Evolutionary conservation across 2,797 vertebrate species (phyloP).

Genomic region (Thripadectes ignobilis): DNA sequence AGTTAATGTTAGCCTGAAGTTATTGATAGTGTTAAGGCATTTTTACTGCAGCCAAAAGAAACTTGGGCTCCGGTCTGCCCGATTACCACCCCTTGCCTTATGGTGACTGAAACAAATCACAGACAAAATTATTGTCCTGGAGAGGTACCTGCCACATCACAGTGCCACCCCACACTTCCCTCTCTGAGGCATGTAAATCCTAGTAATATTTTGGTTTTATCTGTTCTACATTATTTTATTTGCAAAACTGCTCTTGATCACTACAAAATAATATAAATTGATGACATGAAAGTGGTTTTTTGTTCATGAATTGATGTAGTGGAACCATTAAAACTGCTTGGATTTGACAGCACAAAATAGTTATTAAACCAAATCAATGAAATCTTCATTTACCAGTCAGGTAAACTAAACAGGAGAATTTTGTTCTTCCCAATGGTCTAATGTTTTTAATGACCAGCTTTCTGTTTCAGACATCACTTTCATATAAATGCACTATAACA

Average conservation of each 20-base stretch:
- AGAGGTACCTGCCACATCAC: neutral
- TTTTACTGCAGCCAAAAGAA: neutral
- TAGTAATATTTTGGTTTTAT: neutral
- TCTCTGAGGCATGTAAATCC: neutral
- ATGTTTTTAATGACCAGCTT: neutral
- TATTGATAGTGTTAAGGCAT: neutral
- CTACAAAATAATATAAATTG: neutral
- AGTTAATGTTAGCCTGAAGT: neutral
- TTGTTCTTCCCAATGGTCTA: neutral
- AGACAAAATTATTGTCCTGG: neutral
- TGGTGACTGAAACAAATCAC: neutral
- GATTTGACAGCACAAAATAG: slow-evolving; percentile 14
- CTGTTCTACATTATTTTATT: neutral
- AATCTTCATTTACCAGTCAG: slow-evolving; percentile 15
- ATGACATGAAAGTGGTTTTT: slow-evolving; percentile 27
- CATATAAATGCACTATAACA: neutral
- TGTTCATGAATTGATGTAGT: neutral
- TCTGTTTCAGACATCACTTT: neutral
- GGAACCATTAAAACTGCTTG: neutral
- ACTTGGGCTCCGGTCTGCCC: neutral
- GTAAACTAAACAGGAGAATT: slow-evolving; percentile 25
- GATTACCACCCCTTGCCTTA: neutral
- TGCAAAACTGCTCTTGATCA: neutral
- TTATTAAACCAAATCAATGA: slow-evolving; percentile 7
- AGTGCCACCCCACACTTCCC: neutral